Conservation (phyloP, 2,113 vertebrate species). For the Syngnathus floridae region DNA sequence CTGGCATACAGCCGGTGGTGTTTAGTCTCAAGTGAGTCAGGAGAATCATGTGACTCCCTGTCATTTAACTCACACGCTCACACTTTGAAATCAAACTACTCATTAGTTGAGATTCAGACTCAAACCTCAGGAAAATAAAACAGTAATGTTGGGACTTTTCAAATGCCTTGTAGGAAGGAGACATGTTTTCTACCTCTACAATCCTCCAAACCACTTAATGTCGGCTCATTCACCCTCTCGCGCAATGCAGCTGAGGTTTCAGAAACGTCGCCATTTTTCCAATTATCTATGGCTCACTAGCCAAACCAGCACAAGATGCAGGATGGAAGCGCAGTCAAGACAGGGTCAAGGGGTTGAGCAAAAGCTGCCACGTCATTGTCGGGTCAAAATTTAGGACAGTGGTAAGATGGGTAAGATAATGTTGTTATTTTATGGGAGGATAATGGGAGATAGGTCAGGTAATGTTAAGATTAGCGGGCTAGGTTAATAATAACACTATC, state of each 20-base stretch:
- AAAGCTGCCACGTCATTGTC: conserved; percentile 21
- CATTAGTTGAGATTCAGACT: background rate
- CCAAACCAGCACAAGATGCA: background rate
- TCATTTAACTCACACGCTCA: conserved; percentile 1
- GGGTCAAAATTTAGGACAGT: background rate
- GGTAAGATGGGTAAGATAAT: too few relatives aligned
- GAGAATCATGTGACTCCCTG: conserved; percentile 5
- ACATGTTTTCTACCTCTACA: background rate
- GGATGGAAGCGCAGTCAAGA: conserved; percentile 30
- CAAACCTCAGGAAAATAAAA: background rate
- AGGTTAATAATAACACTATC: background rate
- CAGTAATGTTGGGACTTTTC: background rate
- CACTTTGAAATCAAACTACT: background rate
- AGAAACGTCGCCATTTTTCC: background rate
- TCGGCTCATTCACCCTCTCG: background rate
- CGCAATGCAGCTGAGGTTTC: background rate
- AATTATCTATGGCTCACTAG: background rate
- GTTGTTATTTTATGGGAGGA: background rate
- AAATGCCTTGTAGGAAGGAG: background rate
- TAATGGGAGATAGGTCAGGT: background rate
- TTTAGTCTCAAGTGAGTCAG: conserved; percentile 27
- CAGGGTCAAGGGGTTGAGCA: conserved; percentile 29
- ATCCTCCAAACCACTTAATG: background rate
- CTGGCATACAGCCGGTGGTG: conserved; percentile 1
- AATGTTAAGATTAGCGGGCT: background rate